phyloP scores from a whole-genome alignment of 2,888 invertebrate genomes.

The Antitype chi region DNA sequence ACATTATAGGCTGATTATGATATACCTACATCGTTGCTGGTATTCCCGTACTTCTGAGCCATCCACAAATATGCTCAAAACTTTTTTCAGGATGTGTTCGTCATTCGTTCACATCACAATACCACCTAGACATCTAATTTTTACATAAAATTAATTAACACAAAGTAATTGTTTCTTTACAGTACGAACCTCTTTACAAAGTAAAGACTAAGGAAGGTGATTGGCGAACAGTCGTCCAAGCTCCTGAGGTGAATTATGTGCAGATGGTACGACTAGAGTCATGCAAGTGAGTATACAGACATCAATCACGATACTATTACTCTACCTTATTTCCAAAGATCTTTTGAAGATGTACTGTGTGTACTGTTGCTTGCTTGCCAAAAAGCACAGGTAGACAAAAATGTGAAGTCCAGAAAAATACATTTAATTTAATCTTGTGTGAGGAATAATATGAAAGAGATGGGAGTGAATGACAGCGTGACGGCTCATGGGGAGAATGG shows the following conservation, averaged over 20 bases:
- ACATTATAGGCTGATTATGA: no score
- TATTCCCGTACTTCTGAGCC: not conserved
- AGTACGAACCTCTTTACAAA: constrained; percentile 82
- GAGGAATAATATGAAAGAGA: no score
- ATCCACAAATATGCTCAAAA: not conserved
- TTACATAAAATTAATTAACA: not conserved
- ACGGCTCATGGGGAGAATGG: no score
- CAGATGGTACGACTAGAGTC: constrained; percentile 82
- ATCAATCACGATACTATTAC: no score
- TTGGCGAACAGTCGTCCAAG: constrained; percentile 82
- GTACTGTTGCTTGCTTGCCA: no score
- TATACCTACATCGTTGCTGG: no score
- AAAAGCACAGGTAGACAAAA: not conserved
- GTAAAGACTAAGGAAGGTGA: constrained; percentile 74
- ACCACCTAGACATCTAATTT: not conserved
- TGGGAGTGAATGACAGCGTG: no score
- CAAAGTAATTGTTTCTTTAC: constrained; percentile 59
- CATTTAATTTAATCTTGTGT: not conserved
- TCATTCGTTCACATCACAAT: not conserved
- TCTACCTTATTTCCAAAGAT: no score
- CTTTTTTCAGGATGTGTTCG: not conserved
- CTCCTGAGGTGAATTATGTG: constrained; percentile 79
- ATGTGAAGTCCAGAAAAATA: not conserved
- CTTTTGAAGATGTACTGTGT: no score
- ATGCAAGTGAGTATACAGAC: constrained; percentile 76